phyloP scores from a whole-genome alignment of 2,797 vertebrate genomes.

The Rhinella marina region DNA sequence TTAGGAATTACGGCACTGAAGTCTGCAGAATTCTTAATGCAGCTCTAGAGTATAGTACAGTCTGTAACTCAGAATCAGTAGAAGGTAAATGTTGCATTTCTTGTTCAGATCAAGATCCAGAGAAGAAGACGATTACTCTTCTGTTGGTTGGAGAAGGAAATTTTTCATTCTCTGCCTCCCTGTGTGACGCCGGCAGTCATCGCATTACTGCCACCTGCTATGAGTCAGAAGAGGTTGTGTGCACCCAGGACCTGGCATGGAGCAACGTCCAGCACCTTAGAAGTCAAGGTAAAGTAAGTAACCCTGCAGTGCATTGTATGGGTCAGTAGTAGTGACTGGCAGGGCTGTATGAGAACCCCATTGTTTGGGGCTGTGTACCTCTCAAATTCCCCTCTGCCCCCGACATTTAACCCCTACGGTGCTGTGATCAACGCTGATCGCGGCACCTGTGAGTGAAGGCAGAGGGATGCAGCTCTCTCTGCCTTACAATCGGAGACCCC shows the following conservation, averaged over 20 bases:
- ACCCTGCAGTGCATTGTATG: not conserved
- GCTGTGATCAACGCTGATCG: too few relatives aligned
- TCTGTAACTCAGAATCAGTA: too few relatives aligned
- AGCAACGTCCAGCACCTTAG: slow-evolving; percentile 77
- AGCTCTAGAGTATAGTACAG: too few relatives aligned
- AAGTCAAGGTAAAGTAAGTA: slow-evolving; percentile 75
- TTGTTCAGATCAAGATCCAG: slow-evolving; percentile 26
- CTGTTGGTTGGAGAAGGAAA: slow-evolving; percentile 95
- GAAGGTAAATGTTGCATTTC: not conserved
- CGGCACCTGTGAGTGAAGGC: too few relatives aligned
- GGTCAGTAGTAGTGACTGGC: too few relatives aligned
- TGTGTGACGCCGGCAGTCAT: slow-evolving; percentile 68
- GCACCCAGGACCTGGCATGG: slow-evolving; percentile 69
- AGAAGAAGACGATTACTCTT: slow-evolving; percentile 67
- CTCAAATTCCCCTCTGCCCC: not conserved
- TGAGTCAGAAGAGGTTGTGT: slow-evolving; percentile 74
- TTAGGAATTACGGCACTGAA: not conserved
- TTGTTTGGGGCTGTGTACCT: not conserved
- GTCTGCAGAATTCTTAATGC: not conserved
- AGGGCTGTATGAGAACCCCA: not conserved
- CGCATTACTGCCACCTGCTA: slow-evolving; percentile 84
- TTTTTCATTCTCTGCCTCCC: slow-evolving; percentile 86
- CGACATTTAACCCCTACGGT: too few relatives aligned
- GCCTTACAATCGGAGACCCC: too few relatives aligned
- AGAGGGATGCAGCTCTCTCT: too few relatives aligned